Percentiles rank a stretch among this genome's conserved stretches.
phyloP scores from a whole-genome alignment of 2,888 invertebrate species.

The Myathropa florea region DNA sequence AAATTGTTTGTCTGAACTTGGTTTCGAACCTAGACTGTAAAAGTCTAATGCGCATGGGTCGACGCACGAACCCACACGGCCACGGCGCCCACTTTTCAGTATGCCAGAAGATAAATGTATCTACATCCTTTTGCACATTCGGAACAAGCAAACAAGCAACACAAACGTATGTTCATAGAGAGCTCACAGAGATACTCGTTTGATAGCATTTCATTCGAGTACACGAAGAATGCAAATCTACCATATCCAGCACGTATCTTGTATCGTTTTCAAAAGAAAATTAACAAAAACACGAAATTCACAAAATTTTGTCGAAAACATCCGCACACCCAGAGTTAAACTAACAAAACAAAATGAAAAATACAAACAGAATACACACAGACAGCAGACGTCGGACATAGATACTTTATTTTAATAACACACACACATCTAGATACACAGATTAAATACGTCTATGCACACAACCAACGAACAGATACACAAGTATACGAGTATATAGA shows the following conservation, averaged over 20 bases:
- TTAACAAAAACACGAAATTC: conserved; percentile 8
- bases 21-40: no score
- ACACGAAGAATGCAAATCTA: neutral
- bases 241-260: neutral
- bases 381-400: neutral
- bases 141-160: neutral
- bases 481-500: conserved; percentile 7
- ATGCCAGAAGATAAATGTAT: neutral
- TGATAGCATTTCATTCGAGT: neutral
- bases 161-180: neutral
- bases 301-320: neutral
- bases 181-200: neutral
- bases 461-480: conserved; percentile 42
- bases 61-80: no score
- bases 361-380: conserved; percentile 7
- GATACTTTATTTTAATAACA: conserved; percentile 15
- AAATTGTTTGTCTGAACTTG: no score
- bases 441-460: conserved; percentile 21
- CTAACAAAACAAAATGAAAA: neutral
- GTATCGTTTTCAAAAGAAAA: neutral
- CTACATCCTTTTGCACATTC: neutral
- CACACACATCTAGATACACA: neutral
- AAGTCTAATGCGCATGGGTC: no score
- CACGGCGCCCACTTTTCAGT: no score
- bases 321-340: conserved; percentile 24